These are phyloP conservation scores for Periophthalmus magnuspinnatus DNA, from an alignment of 2,797 vertebrate genomes.

Conservation along the genomic window DNA sequence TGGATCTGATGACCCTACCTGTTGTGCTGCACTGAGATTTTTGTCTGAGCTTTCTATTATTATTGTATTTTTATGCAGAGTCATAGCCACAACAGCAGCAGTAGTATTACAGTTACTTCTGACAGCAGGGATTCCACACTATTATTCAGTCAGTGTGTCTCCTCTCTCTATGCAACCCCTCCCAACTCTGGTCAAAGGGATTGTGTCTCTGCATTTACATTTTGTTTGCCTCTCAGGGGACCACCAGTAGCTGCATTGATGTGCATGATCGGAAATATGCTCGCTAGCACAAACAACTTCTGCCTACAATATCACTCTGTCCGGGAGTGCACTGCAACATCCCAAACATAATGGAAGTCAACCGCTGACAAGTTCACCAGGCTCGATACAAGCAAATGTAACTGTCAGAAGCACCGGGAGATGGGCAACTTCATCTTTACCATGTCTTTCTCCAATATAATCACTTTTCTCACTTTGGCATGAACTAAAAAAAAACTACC, in stretches of 20 bases:
- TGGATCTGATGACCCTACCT: too few species aligned
- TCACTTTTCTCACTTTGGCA: not conserved
- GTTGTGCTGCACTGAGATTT: too few species aligned
- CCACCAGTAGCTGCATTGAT: slow-evolving; percentile 3
- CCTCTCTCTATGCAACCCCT: not conserved
- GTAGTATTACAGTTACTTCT: slow-evolving; percentile 34
- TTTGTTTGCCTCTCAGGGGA: slow-evolving; percentile 5
- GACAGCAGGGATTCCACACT: slow-evolving; percentile 14
- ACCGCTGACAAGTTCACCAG: slow-evolving; percentile 1
- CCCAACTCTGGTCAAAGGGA: slow-evolving; percentile 2
- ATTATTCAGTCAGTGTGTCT: slow-evolving; percentile 11
- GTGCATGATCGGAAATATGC: not conserved
- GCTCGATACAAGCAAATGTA: not conserved
- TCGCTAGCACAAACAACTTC: slow-evolving; percentile 8
- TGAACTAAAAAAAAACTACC: not conserved
- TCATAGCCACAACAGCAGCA: slow-evolving; percentile 30
- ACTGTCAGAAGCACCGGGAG: not conserved
- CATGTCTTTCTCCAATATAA: not conserved
- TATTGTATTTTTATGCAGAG: not conserved
- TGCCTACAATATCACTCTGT: not conserved
- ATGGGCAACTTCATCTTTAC: not conserved
- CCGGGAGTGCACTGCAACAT: slow-evolving; percentile 3
- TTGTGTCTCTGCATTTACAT: not conserved
- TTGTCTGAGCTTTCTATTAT: too few species aligned
- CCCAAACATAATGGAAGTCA: slow-evolving; percentile 1